Evolutionary conservation across 2,888 invertebrate species (phyloP).

Genomic region (Cataglyphis livida): DNA sequence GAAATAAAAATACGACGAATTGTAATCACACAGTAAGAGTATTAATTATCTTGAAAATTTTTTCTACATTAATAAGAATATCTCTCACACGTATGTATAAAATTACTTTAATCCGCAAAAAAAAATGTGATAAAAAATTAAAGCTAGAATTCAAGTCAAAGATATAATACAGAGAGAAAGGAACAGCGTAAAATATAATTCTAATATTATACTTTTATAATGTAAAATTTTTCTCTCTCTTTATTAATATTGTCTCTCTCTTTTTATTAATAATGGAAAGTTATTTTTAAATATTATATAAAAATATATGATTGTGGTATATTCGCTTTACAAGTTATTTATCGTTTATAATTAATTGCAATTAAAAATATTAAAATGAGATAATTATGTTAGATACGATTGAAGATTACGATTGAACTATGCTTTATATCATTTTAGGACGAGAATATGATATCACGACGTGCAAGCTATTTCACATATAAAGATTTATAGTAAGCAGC

Average conservation of each 20-base stretch:
- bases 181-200: background rate
- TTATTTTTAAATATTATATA: background rate
- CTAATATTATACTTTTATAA: background rate
- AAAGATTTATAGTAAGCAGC: background rate
- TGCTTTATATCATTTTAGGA: background rate
- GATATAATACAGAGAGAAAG: background rate
- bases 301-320: background rate
- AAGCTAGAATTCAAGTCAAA: background rate
- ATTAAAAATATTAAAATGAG: conserved; percentile 7
- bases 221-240: background rate
- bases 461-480: background rate
- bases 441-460: background rate
- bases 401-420: background rate
- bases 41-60: background rate
- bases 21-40: background rate
- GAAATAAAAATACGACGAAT: background rate
- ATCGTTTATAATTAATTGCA: background rate
- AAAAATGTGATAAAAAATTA: background rate
- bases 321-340: background rate
- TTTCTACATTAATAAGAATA: background rate
- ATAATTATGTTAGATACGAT: background rate
- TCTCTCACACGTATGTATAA: background rate
- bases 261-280: background rate
- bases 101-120: background rate
- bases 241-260: no score